Percentiles rank a stretch among this genome's conserved stretches.
Evolutionary conservation across 2,888 invertebrate species (phyloP).

Genomic region (Hecatera dysodea): DNA sequence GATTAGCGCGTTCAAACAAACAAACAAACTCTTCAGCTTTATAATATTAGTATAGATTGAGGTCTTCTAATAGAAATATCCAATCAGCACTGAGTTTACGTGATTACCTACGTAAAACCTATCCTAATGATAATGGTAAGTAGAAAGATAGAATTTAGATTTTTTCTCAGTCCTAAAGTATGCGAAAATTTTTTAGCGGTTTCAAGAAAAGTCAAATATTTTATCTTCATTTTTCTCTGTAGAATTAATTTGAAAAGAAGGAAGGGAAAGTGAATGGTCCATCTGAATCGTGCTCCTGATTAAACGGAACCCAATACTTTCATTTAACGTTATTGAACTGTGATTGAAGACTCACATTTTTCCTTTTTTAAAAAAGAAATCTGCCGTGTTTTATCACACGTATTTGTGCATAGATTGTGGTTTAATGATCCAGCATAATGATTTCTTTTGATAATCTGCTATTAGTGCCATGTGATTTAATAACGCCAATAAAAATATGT

Average conservation of each 20-base stretch:
- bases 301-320: slow-evolving; percentile 36
- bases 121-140: too few species aligned
- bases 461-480: neutral
- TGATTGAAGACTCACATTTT: slow-evolving; percentile 19
- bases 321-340: slow-evolving; percentile 23
- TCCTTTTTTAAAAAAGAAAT: neutral
- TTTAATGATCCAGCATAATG: too few species aligned
- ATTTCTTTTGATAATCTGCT: neutral
- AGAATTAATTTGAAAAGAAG: slow-evolving; percentile 27
- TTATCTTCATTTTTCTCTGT: slow-evolving; percentile 19
- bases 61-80: slow-evolving; percentile 41
- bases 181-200: neutral
- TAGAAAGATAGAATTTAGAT: neutral
- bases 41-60: too few species aligned
- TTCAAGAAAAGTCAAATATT: neutral
- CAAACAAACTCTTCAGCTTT: too few species aligned
- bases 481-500: slow-evolving; percentile 10
- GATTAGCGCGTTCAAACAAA: too few species aligned
- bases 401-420: neutral
- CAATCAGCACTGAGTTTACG: slow-evolving; percentile 23
- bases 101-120: neutral
- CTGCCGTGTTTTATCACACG: neutral
- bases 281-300: slow-evolving; percentile 36
- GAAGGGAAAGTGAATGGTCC: slow-evolving; percentile 1
- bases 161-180: neutral